Evolutionary conservation across 2,888 invertebrate genomes (phyloP).

Genomic region (Trypoxylon attenuatum): DNA sequence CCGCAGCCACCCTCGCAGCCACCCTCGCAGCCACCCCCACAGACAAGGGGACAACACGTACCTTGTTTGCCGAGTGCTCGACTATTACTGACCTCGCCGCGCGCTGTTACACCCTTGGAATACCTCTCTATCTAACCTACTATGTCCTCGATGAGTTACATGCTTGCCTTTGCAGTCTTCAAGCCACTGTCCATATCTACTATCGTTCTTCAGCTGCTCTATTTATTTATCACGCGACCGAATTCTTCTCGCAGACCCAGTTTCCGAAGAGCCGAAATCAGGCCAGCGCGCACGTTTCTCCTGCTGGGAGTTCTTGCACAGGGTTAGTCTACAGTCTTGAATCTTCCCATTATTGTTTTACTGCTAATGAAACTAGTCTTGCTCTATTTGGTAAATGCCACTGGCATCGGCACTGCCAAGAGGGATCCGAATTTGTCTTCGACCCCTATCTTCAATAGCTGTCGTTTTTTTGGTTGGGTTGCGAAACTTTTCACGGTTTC

Average conservation of each 20-base stretch:
- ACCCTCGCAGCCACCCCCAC: conserved; percentile 38
- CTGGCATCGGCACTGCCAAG: too few species aligned
- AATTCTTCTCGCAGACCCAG: conserved; percentile 35
- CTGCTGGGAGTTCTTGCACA: too few species aligned
- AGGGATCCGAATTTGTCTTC: too few species aligned
- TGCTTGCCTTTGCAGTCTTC: conserved; percentile 4
- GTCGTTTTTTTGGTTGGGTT: too few species aligned
- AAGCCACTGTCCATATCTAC: conserved; percentile 2
- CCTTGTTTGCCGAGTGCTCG: conserved; percentile 64
- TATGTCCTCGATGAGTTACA: conserved; percentile 41
- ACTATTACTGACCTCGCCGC: conserved; percentile 61
- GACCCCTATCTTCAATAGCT: too few species aligned
- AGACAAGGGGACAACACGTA: conserved; percentile 57
- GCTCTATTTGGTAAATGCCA: too few species aligned
- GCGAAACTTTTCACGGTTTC: too few species aligned
- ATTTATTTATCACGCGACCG: conserved; percentile 43
- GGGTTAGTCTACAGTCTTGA: too few species aligned
- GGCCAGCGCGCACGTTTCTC: conserved; percentile 2
- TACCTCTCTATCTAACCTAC: conserved; percentile 48
- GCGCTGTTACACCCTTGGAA: too few species aligned
- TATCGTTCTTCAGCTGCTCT: conserved; percentile 25
- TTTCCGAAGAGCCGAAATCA: conserved; percentile 38
- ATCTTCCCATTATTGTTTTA: too few species aligned
- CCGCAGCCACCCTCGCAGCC: conserved; percentile 8
- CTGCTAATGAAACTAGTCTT: too few species aligned